Evolutionary conservation across 2,797 vertebrate species (phyloP).

Genomic region (Caiman crocodilus): DNA sequence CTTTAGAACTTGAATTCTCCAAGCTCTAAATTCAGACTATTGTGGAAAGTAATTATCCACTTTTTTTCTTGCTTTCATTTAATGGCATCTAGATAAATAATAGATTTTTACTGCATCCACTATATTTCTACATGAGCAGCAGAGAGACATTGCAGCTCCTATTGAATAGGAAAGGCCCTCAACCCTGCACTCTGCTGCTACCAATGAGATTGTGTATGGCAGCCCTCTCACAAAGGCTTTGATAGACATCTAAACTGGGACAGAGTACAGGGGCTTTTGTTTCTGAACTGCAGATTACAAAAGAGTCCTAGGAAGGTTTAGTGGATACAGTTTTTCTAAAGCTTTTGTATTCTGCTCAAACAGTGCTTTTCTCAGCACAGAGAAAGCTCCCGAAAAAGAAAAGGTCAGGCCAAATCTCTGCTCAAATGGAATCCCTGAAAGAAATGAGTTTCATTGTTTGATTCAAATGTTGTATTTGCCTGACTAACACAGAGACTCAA

Average conservation of each 20-base stretch:
- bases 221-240: background rate
- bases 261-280: rapidly evolving
- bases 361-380: background rate
- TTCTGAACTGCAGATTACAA: background rate
- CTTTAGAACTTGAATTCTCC: background rate
- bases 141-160: background rate
- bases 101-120: background rate
- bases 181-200: background rate
- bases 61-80: background rate
- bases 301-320: background rate
- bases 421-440: constrained; percentile 7
- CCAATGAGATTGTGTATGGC: background rate
- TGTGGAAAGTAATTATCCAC: background rate
- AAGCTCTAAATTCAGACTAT: background rate
- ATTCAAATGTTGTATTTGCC: constrained; percentile 27
- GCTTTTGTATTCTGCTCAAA: constrained; percentile 24
- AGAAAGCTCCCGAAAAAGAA: rapidly evolving
- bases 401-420: constrained; percentile 38
- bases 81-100: background rate
- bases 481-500: background rate
- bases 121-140: background rate
- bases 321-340: background rate
- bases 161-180: background rate
- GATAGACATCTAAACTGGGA: background rate
- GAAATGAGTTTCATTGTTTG: rapidly evolving